Evolutionary conservation across 2,797 vertebrate genomes (phyloP), one percentile per base, ranked within the genome.

Genomic region (Etheostoma nigrum): DNA sequence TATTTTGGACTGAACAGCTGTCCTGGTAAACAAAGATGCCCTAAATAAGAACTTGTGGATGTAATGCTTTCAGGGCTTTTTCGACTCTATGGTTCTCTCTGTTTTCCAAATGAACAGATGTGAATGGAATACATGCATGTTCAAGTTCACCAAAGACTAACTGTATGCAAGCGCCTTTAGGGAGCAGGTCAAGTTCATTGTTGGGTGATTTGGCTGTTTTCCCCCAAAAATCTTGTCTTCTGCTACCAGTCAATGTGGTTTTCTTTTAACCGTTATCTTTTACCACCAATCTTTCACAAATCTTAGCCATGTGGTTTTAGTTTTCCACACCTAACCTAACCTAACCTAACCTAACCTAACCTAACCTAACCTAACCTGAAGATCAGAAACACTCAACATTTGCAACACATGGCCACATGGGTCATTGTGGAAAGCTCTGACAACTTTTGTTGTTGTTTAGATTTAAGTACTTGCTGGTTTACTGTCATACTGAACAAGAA

Each of bases 61-160:
- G 15, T 23, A 21, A 33, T 12, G 9, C 14, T 55, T 48, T 30
- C 9, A 21, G 42, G 0, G 2, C 27, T n/a, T 27, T 67, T 25
- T 44, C 21, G 1, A 55, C 44, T 58, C 19, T 27, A 5, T 45
- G 21, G 9, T 21, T 53, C 10, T 57, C 63, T 49, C 42, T 48
- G 15, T 68, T 75, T 70, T 15, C 6, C 7, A 14, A 49, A 47
- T 25, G 58, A 44, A 18, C 30, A 42, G 21, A 65, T 55, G 59
- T 44, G 66, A 61, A 14, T 44, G 25, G 33, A 51, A 23, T n/a
- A 70, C 25, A 49, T 30, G 25, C 45, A 18, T 47, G 9, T 52
- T 19, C 1, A 16, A 67, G 45, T 53, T 61, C 58, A 71, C 21
- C 47, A 65, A 36, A 74, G 44, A 21, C 49, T 21, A 48, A 47